Base-by-base conservation (phyloP, 2,113 vertebrate species). In the Aptenodytes patagonicus region DNA sequence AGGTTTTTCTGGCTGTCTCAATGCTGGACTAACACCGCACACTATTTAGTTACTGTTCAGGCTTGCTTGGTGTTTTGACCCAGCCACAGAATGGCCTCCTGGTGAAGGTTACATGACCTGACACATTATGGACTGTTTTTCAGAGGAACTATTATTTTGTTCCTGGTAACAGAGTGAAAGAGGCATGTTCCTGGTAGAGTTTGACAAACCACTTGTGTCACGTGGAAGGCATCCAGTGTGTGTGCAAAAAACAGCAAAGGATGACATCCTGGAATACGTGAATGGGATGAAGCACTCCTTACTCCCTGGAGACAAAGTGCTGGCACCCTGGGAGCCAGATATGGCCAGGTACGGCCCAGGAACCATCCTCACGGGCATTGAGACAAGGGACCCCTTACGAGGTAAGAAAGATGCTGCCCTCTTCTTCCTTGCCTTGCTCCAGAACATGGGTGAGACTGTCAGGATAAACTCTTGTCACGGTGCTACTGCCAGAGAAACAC, bases 301-400 rank as follows among this genome's bases (percentile, higher is more conserved):
- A 40, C 54, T 89, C 34, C 98, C 98, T 6, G 99, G 99, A 17
- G 98, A 99, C 86, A 98, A 98, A 49, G 98, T 99, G n/a, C 93
- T 99, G 95, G 98, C 99, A 19, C 98, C 98, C 24, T 99, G 99
- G 98, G 98, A 98, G 87, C 94, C 97, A 62, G 95, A 97, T 7
- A 77, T 86, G 87, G 96, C 70, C 57, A 97, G 95, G 76, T 99
- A 98, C 0, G 98, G 98, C 17, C 99, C 99, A 13, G 99, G 99
- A 91, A 99, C 97, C 5, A 87, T 99, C 83, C 88, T 98, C 52
- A 91, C 42, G 1, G 98, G 98, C 76, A 83, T 97, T 38, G 98
- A 98, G 90, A 92, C 44, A 11, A 97, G 98, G 91, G 98, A 98
- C 47, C 94, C 92, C 15, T 93, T 97, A 26, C 87, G 82, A 98